These are phyloP conservation scores for Vesta saturnalis DNA, from an alignment of 2,888 invertebrate species.

Conservation along the genomic window DNA sequence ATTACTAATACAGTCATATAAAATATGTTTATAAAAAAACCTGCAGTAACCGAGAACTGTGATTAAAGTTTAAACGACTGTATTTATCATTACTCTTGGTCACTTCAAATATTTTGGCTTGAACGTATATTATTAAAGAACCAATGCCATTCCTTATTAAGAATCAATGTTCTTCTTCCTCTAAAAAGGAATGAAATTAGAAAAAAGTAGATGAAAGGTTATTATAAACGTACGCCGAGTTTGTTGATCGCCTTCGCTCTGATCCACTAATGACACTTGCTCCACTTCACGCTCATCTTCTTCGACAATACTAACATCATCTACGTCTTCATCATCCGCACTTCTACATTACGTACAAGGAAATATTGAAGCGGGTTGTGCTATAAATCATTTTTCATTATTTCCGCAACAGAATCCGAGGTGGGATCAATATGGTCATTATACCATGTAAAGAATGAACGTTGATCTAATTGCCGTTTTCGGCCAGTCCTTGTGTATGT, in stretches of 20 bases:
- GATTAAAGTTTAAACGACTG: too few relatives aligned
- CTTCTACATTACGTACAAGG: slow-evolving; percentile 78
- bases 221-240: background rate
- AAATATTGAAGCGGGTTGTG: slow-evolving; percentile 88
- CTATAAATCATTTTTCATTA: slow-evolving; percentile 90
- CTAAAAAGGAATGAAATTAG: too few relatives aligned
- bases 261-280: slow-evolving; percentile 1
- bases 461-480: slow-evolving; percentile 73
- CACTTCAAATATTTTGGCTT: too few relatives aligned
- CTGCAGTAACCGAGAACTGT: too few relatives aligned
- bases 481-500: slow-evolving; percentile 67
- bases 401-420: slow-evolving; percentile 86
- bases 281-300: slow-evolving; percentile 20
- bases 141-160: too few relatives aligned
- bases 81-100: too few relatives aligned
- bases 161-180: too few relatives aligned
- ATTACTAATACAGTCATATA: too few relatives aligned
- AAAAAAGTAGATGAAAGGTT: too few relatives aligned
- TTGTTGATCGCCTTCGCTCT: slow-evolving; percentile 20
- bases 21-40: too few relatives aligned
- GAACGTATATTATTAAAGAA: too few relatives aligned
- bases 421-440: slow-evolving; percentile 82
- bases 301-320: slow-evolving; percentile 47
- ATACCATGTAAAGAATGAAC: slow-evolving; percentile 88
- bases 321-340: slow-evolving; percentile 69